Evolutionary conservation across 2,888 invertebrate genomes (phyloP), one percentile per base, ranked within the genome.

Genomic region (Aphidoletes aphidimyza): DNA sequence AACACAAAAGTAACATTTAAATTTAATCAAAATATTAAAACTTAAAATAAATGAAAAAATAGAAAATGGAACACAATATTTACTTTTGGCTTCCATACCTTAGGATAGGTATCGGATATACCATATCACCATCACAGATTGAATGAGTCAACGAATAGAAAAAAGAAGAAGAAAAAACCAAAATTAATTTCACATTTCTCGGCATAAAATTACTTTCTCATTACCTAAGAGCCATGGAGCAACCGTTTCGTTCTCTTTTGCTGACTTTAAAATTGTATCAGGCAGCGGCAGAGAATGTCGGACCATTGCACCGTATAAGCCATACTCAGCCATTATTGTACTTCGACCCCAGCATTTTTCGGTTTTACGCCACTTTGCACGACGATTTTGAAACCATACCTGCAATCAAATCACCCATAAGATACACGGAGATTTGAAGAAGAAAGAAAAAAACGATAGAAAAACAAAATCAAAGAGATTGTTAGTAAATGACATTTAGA

Each of bases 271-370:
- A 89, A 99, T 99, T 87, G 98, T 99, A 88, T 99, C 99, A 0
- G 99, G 99, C 87, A 99, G 93, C 0, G 99, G 99, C 86, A 99
- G 92, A 83, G 98, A 98, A 91, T 99, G 99, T 86, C 99, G 93
- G 87, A 99, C 99, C 99, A 99, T 99, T 87, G 99, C 99, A 0
- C 99, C 99, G 91, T 99, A 99, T 84, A 99, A 93, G 1, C 99
- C 99, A 89, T 99, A 99, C 91, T 99, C 99, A 86, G 99, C 99
- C 99, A 99, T 99, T 89, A 99, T 99, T 87, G 99, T 99, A 89
- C 98, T 97, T 88, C 98, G 93, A 83, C 99, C 99, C 99, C 99
- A 99, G 87, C 98, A 98, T 90, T 99, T 99, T 91, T 99, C 99
- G 85, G 99, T 99, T 91, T 99, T 99, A 86, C 99, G 94, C 99